Evolutionary conservation across 2,888 invertebrate species (phyloP).

Genomic region (Microctonus aethiopoides): DNA sequence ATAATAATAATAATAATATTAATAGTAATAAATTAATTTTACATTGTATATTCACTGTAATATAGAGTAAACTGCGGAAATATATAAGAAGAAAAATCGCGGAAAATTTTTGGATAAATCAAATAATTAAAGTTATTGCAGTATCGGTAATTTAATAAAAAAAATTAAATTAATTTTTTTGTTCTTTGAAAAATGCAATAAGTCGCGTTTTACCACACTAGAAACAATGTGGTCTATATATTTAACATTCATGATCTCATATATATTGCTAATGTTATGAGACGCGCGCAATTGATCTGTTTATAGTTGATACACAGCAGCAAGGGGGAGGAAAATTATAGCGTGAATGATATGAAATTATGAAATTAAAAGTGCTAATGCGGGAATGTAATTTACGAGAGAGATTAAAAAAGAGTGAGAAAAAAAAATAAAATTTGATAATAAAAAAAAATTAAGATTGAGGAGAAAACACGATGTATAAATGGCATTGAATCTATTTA

Average conservation of each 20-base stretch:
- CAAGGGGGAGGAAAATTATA: slow-evolving; percentile 31
- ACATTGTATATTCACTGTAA: slow-evolving; percentile 26
- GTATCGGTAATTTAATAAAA: neutral
- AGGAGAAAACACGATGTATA: neutral
- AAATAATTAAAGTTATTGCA: neutral
- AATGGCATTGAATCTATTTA: slow-evolving; percentile 34
- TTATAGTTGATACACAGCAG: slow-evolving; percentile 29
- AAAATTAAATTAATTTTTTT: neutral
- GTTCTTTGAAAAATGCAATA: neutral
- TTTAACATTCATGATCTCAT: slow-evolving; percentile 48
- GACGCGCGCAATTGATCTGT: slow-evolving; percentile 45
- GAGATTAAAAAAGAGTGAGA: slow-evolving; percentile 26
- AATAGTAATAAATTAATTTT: too few species aligned
- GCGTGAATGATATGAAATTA: slow-evolving; percentile 8
- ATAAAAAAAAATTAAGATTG: slow-evolving; percentile 11
- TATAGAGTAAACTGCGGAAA: slow-evolving; percentile 13
- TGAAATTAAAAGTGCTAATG: slow-evolving; percentile 9
- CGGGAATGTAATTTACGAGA: slow-evolving; percentile 21
- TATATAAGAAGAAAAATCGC: neutral
- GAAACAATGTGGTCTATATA: slow-evolving; percentile 1
- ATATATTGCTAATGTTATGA: slow-evolving; percentile 43
- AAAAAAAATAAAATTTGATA: slow-evolving; percentile 19
- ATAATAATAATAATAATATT: too few species aligned
- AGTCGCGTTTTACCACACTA: slow-evolving; percentile 11
- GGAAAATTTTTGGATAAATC: slow-evolving; percentile 12